phyloP scores from a whole-genome alignment of 2,888 invertebrate genomes.

The Nasonia oneida region DNA sequence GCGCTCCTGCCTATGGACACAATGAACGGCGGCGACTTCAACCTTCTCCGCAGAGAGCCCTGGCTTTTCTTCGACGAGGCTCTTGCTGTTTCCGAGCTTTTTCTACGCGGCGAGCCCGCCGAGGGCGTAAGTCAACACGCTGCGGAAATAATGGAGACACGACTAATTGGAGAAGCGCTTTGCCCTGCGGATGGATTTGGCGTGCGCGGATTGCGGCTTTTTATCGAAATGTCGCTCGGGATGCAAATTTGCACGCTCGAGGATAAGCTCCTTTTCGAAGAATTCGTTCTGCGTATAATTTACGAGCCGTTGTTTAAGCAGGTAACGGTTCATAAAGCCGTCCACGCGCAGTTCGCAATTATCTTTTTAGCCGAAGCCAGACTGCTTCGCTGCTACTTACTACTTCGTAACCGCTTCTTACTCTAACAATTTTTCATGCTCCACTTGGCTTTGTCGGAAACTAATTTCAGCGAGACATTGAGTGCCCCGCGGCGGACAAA shows the following conservation, averaged over 20 bases:
- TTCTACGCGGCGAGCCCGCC: not conserved
- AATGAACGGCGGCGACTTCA: slow-evolving; percentile 8
- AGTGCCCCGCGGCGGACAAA: too few species aligned
- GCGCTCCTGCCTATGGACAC: not conserved
- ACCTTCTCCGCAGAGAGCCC: not conserved
- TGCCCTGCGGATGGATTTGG: not conserved
- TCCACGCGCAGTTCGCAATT: slow-evolving; percentile 1
- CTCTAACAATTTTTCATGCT: slow-evolving; percentile 27
- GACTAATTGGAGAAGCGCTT: not conserved
- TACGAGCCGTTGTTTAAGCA: not conserved
- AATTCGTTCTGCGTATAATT: not conserved
- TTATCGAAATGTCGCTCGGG: not conserved
- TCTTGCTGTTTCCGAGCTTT: not conserved
- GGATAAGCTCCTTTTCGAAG: not conserved
- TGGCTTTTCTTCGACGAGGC: not conserved
- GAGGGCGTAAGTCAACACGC: slow-evolving; percentile 31
- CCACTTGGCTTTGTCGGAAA: slow-evolving; percentile 12
- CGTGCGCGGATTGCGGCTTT: not conserved
- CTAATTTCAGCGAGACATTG: slow-evolving; percentile 10
- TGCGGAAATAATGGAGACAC: not conserved
- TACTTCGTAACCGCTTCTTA: slow-evolving; percentile 38
- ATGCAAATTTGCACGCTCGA: not conserved
- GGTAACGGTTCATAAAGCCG: not conserved
- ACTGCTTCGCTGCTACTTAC: not conserved
- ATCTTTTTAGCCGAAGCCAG: not conserved